Evolutionary conservation across 2,797 vertebrate genomes (phyloP).

Genomic region (Tokudaia tokunoshimensis): DNA sequence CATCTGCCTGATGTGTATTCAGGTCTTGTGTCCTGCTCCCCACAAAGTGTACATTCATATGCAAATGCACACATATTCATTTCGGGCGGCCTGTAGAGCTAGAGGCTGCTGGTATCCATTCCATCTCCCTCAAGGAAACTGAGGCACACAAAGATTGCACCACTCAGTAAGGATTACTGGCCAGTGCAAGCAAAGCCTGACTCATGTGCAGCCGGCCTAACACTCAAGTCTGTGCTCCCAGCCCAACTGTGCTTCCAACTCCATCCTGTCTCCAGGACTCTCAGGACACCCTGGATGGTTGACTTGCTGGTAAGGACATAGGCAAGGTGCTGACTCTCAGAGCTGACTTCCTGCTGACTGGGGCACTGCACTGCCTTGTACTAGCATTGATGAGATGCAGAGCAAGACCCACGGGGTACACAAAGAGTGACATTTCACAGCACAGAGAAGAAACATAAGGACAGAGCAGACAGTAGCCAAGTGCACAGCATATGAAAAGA

Average conservation of each 20-base stretch:
- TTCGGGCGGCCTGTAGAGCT: background rate
- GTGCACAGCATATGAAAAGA: background rate
- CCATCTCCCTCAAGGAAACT: background rate
- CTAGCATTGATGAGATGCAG: background rate
- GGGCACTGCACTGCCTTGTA: background rate
- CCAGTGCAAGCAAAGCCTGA: background rate
- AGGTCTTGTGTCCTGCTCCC: background rate
- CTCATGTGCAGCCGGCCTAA: background rate
- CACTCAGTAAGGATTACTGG: background rate
- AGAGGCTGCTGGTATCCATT: background rate
- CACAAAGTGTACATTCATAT: too few relatives aligned
- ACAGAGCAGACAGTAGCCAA: too few relatives aligned
- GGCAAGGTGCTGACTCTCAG: background rate
- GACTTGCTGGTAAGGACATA: background rate
- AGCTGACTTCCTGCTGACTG: background rate
- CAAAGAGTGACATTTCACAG: background rate
- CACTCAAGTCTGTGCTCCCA: background rate
- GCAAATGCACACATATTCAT: background rate
- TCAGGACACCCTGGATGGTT: background rate
- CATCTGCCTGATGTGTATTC: background rate
- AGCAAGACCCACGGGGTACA: accelerated
- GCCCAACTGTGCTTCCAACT: background rate
- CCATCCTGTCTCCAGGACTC: background rate
- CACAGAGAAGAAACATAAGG: background rate
- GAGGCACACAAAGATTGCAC: background rate